phyloP scores from a whole-genome alignment of 2,888 invertebrate genomes.

The Polylopha cassiicola region DNA sequence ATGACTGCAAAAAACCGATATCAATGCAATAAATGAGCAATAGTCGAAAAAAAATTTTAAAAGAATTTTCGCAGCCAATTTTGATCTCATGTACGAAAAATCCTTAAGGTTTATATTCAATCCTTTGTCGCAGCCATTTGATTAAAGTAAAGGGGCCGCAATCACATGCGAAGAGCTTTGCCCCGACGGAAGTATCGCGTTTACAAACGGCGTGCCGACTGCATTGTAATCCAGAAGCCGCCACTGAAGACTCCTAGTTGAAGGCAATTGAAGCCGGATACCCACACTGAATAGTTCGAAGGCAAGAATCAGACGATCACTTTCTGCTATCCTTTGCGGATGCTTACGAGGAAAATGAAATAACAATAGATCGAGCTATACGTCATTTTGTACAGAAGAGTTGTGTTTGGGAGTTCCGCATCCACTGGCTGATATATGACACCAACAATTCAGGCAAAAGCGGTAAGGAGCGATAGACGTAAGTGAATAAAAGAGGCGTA shows the following conservation, averaged over 20 bases:
- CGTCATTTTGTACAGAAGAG: too few relatives aligned
- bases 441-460: too few relatives aligned
- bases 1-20: slow-evolving; percentile 5
- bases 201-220: slow-evolving; percentile 72
- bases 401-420: too few relatives aligned
- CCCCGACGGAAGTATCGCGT: slow-evolving; percentile 75
- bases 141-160: slow-evolving; percentile 74
- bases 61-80: slow-evolving; percentile 64
- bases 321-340: slow-evolving; percentile 3
- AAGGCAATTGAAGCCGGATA: slow-evolving; percentile 61
- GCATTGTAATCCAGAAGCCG: slow-evolving; percentile 50
- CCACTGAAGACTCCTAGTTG: slow-evolving; percentile 46
- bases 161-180: slow-evolving; percentile 65
- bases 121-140: slow-evolving; percentile 74
- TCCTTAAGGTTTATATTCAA: slow-evolving; percentile 69
- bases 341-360: slow-evolving; percentile 3
- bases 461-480: too few relatives aligned
- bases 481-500: too few relatives aligned
- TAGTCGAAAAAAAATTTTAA: slow-evolving; percentile 55
- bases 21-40: slow-evolving; percentile 35
- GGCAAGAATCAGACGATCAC: slow-evolving; percentile 9
- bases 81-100: slow-evolving; percentile 66
- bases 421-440: too few relatives aligned
- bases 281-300: slow-evolving; percentile 30
- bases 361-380: slow-evolving; percentile 5